phyloP scores from a whole-genome alignment of 2,888 invertebrate species.

The Sarcophaga rosellei region DNA sequence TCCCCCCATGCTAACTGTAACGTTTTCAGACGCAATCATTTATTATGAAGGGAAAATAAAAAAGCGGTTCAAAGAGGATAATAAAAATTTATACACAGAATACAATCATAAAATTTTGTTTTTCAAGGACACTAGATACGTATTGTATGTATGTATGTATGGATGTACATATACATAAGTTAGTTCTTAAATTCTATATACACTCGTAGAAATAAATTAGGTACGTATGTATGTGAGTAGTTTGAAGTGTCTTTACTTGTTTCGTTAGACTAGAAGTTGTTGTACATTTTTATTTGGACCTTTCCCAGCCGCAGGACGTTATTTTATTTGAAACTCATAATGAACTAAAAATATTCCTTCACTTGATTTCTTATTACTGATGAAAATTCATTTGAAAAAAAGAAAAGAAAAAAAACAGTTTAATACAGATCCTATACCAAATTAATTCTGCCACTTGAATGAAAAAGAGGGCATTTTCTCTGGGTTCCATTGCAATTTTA shows the following conservation, averaged over 20 bases:
- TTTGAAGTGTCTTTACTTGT: too few relatives aligned
- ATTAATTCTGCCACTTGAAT: too few relatives aligned
- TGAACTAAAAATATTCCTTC: not conserved
- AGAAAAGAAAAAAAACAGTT: too few relatives aligned
- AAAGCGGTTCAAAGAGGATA: not conserved
- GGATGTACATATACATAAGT: not conserved
- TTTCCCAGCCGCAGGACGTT: too few relatives aligned
- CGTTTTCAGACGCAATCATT: not conserved
- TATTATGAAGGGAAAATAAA: not conserved
- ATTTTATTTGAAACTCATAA: not conserved
- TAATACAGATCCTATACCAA: too few relatives aligned
- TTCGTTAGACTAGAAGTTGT: not conserved
- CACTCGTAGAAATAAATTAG: not conserved
- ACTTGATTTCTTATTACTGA: not conserved
- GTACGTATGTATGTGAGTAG: too few relatives aligned
- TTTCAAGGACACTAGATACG: slow-evolving; percentile 39
- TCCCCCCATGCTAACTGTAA: not conserved
- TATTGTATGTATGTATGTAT: not conserved
- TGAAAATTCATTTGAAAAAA: too few relatives aligned
- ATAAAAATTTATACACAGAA: not conserved
- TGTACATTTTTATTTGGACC: not conserved
- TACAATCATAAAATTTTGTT: not conserved
- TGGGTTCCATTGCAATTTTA: too few relatives aligned
- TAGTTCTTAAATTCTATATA: too few relatives aligned
- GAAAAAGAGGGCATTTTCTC: too few relatives aligned